phyloP scores from a whole-genome alignment of 2,888 invertebrate species.

The Quadroppia sp. region DNA sequence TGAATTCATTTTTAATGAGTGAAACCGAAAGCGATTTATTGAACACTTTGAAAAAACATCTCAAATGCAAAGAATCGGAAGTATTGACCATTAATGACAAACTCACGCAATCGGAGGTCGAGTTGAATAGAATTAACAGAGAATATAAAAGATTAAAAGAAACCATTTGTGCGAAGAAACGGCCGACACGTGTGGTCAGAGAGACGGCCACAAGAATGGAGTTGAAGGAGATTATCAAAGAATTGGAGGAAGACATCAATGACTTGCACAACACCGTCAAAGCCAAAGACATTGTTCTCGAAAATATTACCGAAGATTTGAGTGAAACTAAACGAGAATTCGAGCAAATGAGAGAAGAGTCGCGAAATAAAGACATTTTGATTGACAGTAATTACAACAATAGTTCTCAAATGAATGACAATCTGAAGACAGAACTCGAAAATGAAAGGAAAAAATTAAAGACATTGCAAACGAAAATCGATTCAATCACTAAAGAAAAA shows the following conservation, averaged over 20 bases:
- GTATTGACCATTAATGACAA: slow-evolving; percentile 63
- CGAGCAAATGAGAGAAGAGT: slow-evolving; percentile 40
- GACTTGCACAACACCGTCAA: slow-evolving; percentile 46
- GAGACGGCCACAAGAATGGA: slow-evolving; percentile 49
- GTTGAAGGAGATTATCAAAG: slow-evolving; percentile 72
- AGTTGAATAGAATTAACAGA: slow-evolving; percentile 45
- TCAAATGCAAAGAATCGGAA: slow-evolving; percentile 57
- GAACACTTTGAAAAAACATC: slow-evolving; percentile 49
- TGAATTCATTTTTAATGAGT: slow-evolving; percentile 20
- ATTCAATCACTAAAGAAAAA: slow-evolving; percentile 43
- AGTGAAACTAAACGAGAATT: slow-evolving; percentile 44
- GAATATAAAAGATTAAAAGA: slow-evolving; percentile 49
- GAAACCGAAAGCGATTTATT: slow-evolving; percentile 47
- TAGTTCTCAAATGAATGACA: slow-evolving; percentile 43
- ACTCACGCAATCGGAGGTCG: slow-evolving; percentile 47
- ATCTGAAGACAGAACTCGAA: slow-evolving; percentile 47
- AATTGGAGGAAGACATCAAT: slow-evolving; percentile 79
- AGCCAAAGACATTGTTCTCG: slow-evolving; percentile 46
- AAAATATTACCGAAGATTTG: slow-evolving; percentile 46
- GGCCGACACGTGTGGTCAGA: slow-evolving; percentile 67
- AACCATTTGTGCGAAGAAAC: slow-evolving; percentile 62
- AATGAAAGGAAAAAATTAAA: slow-evolving; percentile 50
- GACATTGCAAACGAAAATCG: slow-evolving; percentile 43
- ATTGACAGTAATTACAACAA: neutral
- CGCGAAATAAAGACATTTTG: slow-evolving; percentile 42